Conservation (phyloP, 30 jellyfish, hydroid and myxozoan species). For the Hydractinia symbiolongicarpus region DNA sequence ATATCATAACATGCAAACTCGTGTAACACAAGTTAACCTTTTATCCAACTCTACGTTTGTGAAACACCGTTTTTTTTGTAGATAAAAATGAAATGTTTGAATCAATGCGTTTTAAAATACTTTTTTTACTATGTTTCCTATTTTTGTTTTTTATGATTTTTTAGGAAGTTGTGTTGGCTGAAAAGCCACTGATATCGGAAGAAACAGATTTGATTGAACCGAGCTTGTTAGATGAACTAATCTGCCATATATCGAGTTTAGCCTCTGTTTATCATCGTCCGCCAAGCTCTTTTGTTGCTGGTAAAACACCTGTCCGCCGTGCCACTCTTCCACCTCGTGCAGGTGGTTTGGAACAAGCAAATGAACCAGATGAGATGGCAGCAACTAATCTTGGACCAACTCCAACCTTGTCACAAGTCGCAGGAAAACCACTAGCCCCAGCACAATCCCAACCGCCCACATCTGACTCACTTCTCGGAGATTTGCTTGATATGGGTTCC, state of each 20-base stretch:
- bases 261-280: slow-evolving; percentile 97
- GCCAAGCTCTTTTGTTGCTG: slow-evolving; percentile 95
- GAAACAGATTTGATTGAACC: slow-evolving; percentile 92
- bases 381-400: slow-evolving; percentile 53
- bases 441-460: slow-evolving; percentile 32
- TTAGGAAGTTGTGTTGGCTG: slow-evolving; percentile 95
- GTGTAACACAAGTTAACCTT: too few species aligned
- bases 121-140: background rate
- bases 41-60: too few species aligned
- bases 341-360: slow-evolving; percentile 55
- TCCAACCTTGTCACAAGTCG: slow-evolving; percentile 62
- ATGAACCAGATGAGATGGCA: slow-evolving; percentile 47
- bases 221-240: slow-evolving; percentile 84
- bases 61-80: too few species aligned
- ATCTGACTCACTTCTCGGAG: slow-evolving; percentile 49
- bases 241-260: slow-evolving; percentile 89
- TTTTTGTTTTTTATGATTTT: background rate
- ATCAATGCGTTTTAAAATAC: background rate
- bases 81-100: too few species aligned
- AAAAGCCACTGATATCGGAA: slow-evolving; percentile 89
- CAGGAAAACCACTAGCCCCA: slow-evolving; percentile 46
- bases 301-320: slow-evolving; percentile 79
- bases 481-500: slow-evolving; percentile 28
- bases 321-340: slow-evolving; percentile 73
- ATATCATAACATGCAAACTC: too few species aligned